phyloP scores from a whole-genome alignment of 2,797 vertebrate genomes.

The Buceros bicornis region DNA sequence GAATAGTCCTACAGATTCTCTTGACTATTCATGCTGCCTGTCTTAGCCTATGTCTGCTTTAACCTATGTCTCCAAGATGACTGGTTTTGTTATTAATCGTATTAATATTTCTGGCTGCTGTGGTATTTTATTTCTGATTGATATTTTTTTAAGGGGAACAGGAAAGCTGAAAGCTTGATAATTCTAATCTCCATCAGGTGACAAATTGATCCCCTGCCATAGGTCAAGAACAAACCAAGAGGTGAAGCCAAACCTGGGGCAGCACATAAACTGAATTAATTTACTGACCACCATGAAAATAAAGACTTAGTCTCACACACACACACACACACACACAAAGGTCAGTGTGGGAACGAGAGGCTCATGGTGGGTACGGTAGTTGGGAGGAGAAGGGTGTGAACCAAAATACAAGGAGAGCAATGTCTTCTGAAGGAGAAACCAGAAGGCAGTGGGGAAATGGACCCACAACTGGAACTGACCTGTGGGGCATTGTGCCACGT shows the following conservation, averaged over 20 bases:
- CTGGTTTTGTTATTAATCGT: background rate
- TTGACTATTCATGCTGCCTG: background rate
- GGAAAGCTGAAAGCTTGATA: background rate
- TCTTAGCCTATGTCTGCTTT: background rate
- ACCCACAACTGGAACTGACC: rapidly evolving
- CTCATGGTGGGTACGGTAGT: rapidly evolving
- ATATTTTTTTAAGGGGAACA: background rate
- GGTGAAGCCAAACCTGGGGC: background rate
- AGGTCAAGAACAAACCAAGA: background rate
- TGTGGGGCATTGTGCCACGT: background rate
- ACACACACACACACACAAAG: rapidly evolving
- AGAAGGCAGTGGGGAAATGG: background rate
- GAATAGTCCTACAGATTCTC: background rate
- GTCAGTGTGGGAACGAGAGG: background rate
- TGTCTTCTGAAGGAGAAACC: background rate
- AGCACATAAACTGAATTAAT: rapidly evolving
- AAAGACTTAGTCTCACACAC: rapidly evolving
- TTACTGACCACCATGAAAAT: rapidly evolving
- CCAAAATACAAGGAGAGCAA: background rate
- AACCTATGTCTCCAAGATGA: background rate
- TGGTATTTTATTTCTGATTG: background rate
- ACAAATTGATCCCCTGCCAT: background rate
- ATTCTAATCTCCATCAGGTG: background rate
- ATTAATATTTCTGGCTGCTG: background rate
- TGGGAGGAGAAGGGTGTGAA: background rate